Base-by-base conservation (phyloP, 2,888 invertebrate genomes). In the Malachius bipustulatus region DNA sequence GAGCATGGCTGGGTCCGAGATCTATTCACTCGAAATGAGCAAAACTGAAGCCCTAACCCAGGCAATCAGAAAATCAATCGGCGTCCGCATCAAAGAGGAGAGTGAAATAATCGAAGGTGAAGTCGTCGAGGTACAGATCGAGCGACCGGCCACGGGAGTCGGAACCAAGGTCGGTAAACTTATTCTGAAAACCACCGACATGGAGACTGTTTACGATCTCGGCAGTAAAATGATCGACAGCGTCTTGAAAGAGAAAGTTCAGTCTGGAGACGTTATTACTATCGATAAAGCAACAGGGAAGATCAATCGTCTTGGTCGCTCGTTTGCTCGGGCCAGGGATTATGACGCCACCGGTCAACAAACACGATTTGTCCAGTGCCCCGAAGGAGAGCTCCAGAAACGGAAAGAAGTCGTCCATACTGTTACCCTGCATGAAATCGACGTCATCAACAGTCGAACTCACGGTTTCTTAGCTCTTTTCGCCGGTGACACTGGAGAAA, bases 71-170 rank as follows among this genome's bases (percentile, higher is more conserved):
- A 96, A 94, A 56, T 85, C 85, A n/a, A 97, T 98, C 51, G 97
- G 96, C 2, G 90, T 98, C 2, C 73, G 96, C 42, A 63, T 63
- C 47, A 91, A 90, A 56, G 97, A 97, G 59, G 96, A 97, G 59
- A 93, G 93, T 0, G 96, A 97, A 66, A 91, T 98, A 31, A 94
- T 98, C 42, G 97, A 98, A 57, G 98, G 98, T 0, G 98, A 98
- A 65, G 97, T 99, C 1, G 94, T 98, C 0, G 94, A 96, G 52
- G 82, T 99, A 30, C 89, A 93, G 59, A 85, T 98, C 15, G 98
- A 98, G 56, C 69, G 94, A 12, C 93, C 94, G 0, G 93, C 90
- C 0, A 83, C 90, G 0, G 93, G 89, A 13, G 76, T 82, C 9
- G 87, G 87, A 1, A 81, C 84, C 1, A 77, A 88, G 59, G 78